Conservation (phyloP, 2,797 vertebrate genomes). For the Paguma larvata region DNA sequence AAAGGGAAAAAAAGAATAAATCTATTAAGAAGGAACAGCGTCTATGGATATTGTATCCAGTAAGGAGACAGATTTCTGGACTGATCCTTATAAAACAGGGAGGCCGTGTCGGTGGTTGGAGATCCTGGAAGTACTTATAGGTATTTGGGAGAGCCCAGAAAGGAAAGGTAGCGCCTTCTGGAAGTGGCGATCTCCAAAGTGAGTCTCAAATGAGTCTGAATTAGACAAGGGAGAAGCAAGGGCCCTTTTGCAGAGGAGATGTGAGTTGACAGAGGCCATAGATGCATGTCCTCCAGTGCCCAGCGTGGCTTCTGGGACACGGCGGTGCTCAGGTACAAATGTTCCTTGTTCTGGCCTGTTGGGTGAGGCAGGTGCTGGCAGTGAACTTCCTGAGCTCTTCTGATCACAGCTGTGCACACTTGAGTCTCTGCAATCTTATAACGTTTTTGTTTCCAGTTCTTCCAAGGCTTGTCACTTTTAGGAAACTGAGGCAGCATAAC, state of each 20-base stretch:
- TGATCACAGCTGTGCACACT: neutral
- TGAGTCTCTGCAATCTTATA: neutral
- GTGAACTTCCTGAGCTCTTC: neutral
- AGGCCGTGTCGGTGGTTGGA: neutral
- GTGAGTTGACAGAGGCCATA: neutral
- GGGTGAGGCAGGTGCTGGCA: neutral
- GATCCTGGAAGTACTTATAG: neutral
- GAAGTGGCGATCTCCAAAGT: neutral
- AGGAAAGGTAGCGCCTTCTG: neutral
- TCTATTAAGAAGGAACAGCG: neutral
- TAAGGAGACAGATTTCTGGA: neutral
- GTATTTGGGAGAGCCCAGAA: neutral
- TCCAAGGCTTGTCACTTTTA: neutral
- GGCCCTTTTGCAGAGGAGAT: neutral
- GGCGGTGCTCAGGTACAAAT: neutral
- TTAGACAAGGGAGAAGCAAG: neutral
- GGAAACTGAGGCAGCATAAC: neutral
- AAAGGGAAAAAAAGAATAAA: neutral
- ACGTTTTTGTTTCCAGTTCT: neutral
- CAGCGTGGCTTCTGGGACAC: neutral
- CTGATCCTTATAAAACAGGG: neutral
- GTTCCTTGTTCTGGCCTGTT: neutral
- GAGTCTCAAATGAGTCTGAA: neutral
- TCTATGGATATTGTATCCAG: neutral
- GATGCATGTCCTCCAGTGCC: accelerated